Percentiles rank a stretch among this genome's conserved stretches.
These are phyloP conservation scores for Capreolus pygargus DNA, from an alignment of 2,113 vertebrate genomes.

Conservation along the genomic window DNA sequence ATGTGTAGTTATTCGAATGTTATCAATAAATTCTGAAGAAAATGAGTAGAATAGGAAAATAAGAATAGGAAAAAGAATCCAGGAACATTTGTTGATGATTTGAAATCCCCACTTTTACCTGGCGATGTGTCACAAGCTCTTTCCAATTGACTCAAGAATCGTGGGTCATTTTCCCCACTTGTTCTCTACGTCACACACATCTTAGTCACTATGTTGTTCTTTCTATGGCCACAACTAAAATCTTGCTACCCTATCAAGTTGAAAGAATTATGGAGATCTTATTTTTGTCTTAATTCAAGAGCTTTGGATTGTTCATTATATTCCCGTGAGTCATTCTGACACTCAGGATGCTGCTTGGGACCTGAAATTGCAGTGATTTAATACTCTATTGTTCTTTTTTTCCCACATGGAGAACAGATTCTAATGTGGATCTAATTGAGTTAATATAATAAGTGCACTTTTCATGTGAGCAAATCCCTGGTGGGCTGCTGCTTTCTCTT, in stretches of 20 bases:
- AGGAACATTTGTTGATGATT: neutral
- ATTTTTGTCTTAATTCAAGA: slow-evolving; percentile 33
- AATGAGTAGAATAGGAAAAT: too few species aligned
- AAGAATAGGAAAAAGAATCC: slow-evolving; percentile 26
- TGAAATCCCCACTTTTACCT: neutral
- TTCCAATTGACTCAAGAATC: neutral
- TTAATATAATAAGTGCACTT: slow-evolving; percentile 65
- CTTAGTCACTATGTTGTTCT: slow-evolving; percentile 13
- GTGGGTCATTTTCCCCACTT: neutral
- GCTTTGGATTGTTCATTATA: slow-evolving; percentile 12
- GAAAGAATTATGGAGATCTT: neutral
- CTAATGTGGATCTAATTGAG: slow-evolving; percentile 52
- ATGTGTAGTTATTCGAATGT: neutral
- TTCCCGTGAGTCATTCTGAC: slow-evolving; percentile 53
- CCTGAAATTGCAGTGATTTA: slow-evolving; percentile 24
- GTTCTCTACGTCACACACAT: neutral
- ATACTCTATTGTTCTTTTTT: neutral
- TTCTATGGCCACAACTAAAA: neutral
- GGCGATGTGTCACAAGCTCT: neutral
- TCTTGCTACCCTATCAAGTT: neutral
- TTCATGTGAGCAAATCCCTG: slow-evolving; percentile 36
- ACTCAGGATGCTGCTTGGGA: neutral
- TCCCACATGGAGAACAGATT: slow-evolving; percentile 16
- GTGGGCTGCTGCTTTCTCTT: slow-evolving; percentile 62
- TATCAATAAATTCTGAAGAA: neutral